Base-by-base conservation (phyloP, 2,797 vertebrate genomes). In the Fistularia commersonii region DNA sequence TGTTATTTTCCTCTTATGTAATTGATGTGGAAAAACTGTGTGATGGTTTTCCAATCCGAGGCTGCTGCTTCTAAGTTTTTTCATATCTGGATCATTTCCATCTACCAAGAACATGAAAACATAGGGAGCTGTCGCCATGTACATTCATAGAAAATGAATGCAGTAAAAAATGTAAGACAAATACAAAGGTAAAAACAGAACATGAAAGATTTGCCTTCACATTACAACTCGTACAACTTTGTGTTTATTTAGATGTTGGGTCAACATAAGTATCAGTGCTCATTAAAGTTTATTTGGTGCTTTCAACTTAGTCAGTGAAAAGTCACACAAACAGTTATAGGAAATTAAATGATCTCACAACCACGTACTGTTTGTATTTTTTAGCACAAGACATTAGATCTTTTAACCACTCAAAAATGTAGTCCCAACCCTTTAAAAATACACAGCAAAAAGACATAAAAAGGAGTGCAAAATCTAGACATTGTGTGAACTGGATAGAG, bases 21-120 rank as follows among this genome's bases (percentile, higher is more conserved):
- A 81, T 15, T 40, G 15, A 64, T 65, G 53, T 67, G 72, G 72
- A 65, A 74, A 74, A 48, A 65, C 11, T 34, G 42, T 48, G 41
- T 45, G 42, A 56, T 50, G 46, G 13, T 23, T 46, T 60, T 70
- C 57, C 44, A 64, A 54, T 12, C 23, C 23, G 4, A 23, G 34
- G 64, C 48, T 38, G 54, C 36, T 45, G 42, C 64, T 64, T 57
- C 60, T 51, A 44, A 35, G 41, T 57, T 57, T 66, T 66, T 81
- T 72, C 3, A 73, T 65, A 39, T 48, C 38, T 74, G 63, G 59
- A 69, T 32, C 11, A 44, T 32, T 15, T 70, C 51, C 41, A 48
- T 54, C 33, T 41, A 48, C 37, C 35, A 15, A 64, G 13, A 67
- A 66, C 54, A 61, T 55, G 39, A 23, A 60, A 65, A 49, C 13